Conservation (phyloP, 2,797 vertebrate species). For the Thunnus albacares region DNA sequence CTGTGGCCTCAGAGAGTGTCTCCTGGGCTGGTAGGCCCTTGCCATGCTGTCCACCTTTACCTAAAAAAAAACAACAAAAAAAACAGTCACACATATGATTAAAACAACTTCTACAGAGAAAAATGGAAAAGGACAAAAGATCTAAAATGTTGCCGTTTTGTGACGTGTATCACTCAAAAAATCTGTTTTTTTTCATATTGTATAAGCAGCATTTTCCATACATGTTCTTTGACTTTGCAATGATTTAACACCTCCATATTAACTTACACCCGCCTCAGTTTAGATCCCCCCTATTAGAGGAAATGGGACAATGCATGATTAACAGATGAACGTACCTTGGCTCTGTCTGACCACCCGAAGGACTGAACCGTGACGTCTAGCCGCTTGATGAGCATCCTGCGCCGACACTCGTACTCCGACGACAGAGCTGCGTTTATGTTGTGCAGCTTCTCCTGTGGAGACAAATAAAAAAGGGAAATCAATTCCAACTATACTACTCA, state of each 20-base stretch:
- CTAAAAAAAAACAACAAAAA: slow-evolving; percentile 73
- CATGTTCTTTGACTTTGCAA: too few relatives aligned
- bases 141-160: too few relatives aligned
- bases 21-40: slow-evolving; percentile 92
- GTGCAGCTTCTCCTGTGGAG: slow-evolving; percentile 88
- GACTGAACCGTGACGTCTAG: slow-evolving; percentile 97
- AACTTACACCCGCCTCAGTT: background rate
- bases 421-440: slow-evolving; percentile 89
- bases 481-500: background rate
- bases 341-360: slow-evolving; percentile 97
- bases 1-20: slow-evolving; percentile 88
- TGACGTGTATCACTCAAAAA: too few relatives aligned
- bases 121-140: background rate
- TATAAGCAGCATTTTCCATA: too few relatives aligned
- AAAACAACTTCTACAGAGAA: background rate
- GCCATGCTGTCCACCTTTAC: slow-evolving; percentile 95
- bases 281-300: background rate
- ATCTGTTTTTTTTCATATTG: too few relatives aligned
- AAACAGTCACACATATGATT: background rate
- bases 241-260: background rate
- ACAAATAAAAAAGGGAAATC: background rate
- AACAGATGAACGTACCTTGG: slow-evolving; percentile 86
- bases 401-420: slow-evolving; percentile 94
- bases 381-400: slow-evolving; percentile 96
- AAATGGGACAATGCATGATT: background rate